A percentile compares a stretch with the other conserved stretches of the same genome.
Evolutionary conservation across 2,888 invertebrate species (phyloP).

Genomic region (Cerceris ruficornis): DNA sequence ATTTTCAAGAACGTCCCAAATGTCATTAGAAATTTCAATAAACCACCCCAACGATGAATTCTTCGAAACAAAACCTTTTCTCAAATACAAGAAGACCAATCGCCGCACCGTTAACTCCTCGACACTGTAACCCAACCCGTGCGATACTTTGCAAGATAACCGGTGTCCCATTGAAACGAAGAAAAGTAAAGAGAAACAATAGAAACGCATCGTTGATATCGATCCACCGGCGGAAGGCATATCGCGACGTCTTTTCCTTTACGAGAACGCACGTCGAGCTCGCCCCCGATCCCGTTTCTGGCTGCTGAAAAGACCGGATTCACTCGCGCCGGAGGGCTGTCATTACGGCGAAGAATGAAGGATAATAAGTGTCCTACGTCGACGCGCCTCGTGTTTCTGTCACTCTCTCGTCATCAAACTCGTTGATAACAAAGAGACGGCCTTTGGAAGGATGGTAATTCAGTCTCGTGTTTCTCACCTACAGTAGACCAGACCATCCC

Average conservation of each 20-base stretch:
- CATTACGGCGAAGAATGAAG: slow-evolving; percentile 37
- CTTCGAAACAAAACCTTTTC: too few relatives aligned
- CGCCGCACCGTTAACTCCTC: too few relatives aligned
- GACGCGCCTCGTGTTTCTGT: slow-evolving; percentile 63
- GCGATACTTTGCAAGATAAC: background rate
- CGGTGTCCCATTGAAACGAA: background rate
- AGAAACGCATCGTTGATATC: slow-evolving; percentile 11
- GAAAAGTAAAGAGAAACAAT: background rate
- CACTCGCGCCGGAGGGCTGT: slow-evolving; percentile 45
- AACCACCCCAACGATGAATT: too few relatives aligned
- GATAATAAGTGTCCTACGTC: slow-evolving; percentile 49
- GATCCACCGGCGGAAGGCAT: slow-evolving; percentile 39
- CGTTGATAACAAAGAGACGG: slow-evolving; percentile 70
- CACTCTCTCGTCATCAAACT: slow-evolving; percentile 68
- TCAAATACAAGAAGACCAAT: too few relatives aligned
- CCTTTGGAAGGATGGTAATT: slow-evolving; percentile 65
- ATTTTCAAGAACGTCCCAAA: too few relatives aligned
- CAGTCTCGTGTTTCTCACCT: slow-evolving; percentile 75
- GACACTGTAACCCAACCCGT: background rate
- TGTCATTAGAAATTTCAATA: too few relatives aligned
- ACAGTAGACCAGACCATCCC: slow-evolving; percentile 90
- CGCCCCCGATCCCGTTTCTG: slow-evolving; percentile 3
- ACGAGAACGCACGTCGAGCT: slow-evolving; percentile 45
- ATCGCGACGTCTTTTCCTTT: slow-evolving; percentile 51
- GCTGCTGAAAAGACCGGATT: slow-evolving; percentile 34